phyloP scores from a whole-genome alignment of 2,113 vertebrate species.

The Pheucticus melanocephalus region DNA sequence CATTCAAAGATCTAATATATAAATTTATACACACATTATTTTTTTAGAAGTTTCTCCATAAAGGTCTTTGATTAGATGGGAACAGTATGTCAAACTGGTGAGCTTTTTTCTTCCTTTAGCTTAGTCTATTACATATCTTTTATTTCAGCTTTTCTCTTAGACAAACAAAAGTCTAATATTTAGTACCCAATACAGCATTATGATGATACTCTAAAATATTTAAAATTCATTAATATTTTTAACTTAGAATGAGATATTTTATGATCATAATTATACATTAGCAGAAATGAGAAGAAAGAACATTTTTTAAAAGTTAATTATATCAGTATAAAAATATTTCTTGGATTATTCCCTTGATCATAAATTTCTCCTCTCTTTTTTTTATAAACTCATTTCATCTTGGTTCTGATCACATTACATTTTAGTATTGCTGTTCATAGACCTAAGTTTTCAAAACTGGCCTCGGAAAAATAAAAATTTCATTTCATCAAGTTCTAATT shows the following conservation, averaged over 20 bases:
- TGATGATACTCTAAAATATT: neutral
- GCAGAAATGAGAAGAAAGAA: neutral
- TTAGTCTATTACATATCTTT: neutral
- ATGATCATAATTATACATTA: neutral
- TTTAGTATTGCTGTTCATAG: neutral
- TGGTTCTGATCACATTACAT: neutral
- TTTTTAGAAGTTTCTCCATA: neutral
- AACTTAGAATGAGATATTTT: neutral
- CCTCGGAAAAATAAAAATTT: neutral
- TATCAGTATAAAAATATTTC: neutral
- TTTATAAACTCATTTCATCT: neutral
- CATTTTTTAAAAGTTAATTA: neutral
- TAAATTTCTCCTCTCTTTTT: neutral
- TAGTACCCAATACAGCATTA: neutral
- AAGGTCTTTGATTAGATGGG: neutral
- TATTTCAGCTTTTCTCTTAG: neutral
- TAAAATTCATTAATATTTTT: neutral
- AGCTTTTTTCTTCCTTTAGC: neutral
- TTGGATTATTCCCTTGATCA: neutral
- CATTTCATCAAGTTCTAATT: neutral
- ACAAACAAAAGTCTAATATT: neutral
- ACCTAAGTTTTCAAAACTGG: neutral
- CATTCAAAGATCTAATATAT: neutral
- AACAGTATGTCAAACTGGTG: neutral
- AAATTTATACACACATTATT: neutral